Evolutionary conservation across 2,113 vertebrate species (phyloP).

Genomic region (Elgaria multicarinata): DNA sequence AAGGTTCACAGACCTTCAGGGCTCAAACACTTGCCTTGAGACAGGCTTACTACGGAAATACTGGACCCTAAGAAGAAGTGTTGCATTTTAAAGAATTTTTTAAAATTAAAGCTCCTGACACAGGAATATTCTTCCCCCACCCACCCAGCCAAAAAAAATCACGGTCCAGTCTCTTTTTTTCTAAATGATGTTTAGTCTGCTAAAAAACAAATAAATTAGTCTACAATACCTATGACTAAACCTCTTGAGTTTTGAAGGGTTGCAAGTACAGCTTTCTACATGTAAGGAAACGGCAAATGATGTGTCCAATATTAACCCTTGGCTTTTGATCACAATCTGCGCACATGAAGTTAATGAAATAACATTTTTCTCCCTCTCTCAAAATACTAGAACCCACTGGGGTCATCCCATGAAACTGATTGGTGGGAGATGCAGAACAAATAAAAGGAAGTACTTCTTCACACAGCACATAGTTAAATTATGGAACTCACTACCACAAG

Average conservation of each 20-base stretch:
- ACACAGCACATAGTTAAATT: too few species aligned
- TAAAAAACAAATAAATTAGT: slow-evolving; percentile 7
- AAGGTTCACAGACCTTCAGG: background rate
- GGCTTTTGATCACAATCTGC: background rate
- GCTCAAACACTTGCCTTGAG: background rate
- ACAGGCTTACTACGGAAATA: background rate
- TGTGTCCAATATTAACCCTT: background rate
- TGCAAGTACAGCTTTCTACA: background rate
- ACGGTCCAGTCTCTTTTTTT: background rate
- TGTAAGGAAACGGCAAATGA: background rate
- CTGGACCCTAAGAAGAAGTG: background rate
- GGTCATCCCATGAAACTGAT: too few species aligned
- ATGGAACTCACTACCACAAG: too few species aligned
- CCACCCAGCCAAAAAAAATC: too few species aligned
- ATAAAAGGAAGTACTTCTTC: too few species aligned
- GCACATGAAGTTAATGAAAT: background rate
- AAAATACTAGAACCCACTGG: too few species aligned
- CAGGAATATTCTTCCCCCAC: background rate
- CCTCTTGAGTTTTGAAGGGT: background rate
- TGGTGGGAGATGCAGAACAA: too few species aligned
- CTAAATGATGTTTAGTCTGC: slow-evolving; percentile 30
- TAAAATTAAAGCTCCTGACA: background rate
- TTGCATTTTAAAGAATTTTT: background rate
- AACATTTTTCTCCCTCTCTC: too few species aligned
- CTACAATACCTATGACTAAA: background rate